These are phyloP conservation scores for Caenorhabditis sp. DNA, from an alignment of 2,888 invertebrate genomes.

Conservation along the genomic window DNA sequence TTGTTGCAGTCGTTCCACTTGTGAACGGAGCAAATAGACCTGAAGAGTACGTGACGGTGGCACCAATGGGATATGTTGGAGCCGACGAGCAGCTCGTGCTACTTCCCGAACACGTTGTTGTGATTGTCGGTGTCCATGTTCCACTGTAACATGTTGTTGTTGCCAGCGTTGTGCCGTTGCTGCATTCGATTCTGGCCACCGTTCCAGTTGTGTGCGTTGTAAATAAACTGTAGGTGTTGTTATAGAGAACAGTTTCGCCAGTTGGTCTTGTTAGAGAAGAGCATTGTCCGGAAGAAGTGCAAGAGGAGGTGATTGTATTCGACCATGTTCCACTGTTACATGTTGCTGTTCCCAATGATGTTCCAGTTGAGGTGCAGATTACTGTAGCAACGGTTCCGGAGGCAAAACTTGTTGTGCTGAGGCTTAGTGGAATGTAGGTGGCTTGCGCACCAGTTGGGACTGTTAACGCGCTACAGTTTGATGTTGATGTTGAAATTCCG, in stretches of 20 bases:
- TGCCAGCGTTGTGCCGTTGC: constrained; percentile 37
- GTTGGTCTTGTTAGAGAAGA: constrained; percentile 23
- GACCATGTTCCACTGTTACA: constrained; percentile 50
- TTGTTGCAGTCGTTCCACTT: constrained; percentile 33
- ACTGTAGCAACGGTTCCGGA: constrained; percentile 43
- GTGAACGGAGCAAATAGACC: constrained; percentile 36
- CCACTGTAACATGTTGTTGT: constrained; percentile 34
- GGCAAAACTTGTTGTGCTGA: constrained; percentile 27
- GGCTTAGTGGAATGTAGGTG: constrained; percentile 26
- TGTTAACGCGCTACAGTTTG: constrained; percentile 23
- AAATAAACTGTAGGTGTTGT: constrained; percentile 18
- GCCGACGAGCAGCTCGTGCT: constrained; percentile 25
- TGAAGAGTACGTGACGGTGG: constrained; percentile 37
- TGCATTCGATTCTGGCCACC: constrained; percentile 48
- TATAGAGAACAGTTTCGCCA: constrained; percentile 40
- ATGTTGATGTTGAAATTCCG: constrained; percentile 17
- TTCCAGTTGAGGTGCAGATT: constrained; percentile 27
- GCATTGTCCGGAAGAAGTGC: constrained; percentile 16
- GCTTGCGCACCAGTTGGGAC: constrained; percentile 30
- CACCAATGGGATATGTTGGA: constrained; percentile 34
- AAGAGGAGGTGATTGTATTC: constrained; percentile 11
- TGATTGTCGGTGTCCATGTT: constrained; percentile 33
- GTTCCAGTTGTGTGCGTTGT: constrained; percentile 42
- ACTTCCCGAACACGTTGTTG: constrained; percentile 17
- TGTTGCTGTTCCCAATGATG: constrained; percentile 28